Conservation (phyloP, 2,888 invertebrate genomes). For the Pycnomerus fuliginosus region DNA sequence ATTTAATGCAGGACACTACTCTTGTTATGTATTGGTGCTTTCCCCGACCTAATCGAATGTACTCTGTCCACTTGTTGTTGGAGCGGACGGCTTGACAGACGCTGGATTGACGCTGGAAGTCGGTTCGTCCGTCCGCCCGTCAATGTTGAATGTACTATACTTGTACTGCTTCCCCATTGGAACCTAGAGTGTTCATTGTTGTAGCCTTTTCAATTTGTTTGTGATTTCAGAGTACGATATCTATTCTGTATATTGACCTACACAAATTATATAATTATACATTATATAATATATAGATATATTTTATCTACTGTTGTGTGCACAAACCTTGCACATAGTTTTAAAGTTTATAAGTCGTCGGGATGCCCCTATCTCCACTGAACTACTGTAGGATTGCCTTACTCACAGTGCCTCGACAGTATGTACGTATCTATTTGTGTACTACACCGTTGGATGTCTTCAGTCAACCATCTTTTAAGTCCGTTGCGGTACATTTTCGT, state of each 20-base stretch:
- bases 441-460: slow-evolving; percentile 50
- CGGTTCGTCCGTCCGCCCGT: slow-evolving; percentile 28
- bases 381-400: slow-evolving; percentile 79
- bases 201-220: slow-evolving; percentile 54
- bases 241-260: slow-evolving; percentile 53
- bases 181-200: slow-evolving; percentile 56
- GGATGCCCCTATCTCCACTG: slow-evolving; percentile 59
- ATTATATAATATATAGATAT: slow-evolving; percentile 51
- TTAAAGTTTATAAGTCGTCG: slow-evolving; percentile 42
- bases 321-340: slow-evolving; percentile 55
- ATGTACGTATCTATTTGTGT: slow-evolving; percentile 53
- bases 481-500: slow-evolving; percentile 39
- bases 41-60: slow-evolving; percentile 47
- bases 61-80: slow-evolving; percentile 51
- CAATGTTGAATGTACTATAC: slow-evolving; percentile 50
- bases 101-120: slow-evolving; percentile 7
- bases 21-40: slow-evolving; percentile 52
- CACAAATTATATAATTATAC: slow-evolving; percentile 50
- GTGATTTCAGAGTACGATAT: slow-evolving; percentile 52
- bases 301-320: slow-evolving; percentile 56
- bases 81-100: slow-evolving; percentile 24
- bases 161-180: slow-evolving; percentile 54
- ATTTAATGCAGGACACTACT: slow-evolving; percentile 44
- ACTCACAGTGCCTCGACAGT: slow-evolving; percentile 75
- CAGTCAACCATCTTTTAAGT: slow-evolving; percentile 11